phyloP scores from a whole-genome alignment of 2,797 vertebrate species.

The Lates japonicus region DNA sequence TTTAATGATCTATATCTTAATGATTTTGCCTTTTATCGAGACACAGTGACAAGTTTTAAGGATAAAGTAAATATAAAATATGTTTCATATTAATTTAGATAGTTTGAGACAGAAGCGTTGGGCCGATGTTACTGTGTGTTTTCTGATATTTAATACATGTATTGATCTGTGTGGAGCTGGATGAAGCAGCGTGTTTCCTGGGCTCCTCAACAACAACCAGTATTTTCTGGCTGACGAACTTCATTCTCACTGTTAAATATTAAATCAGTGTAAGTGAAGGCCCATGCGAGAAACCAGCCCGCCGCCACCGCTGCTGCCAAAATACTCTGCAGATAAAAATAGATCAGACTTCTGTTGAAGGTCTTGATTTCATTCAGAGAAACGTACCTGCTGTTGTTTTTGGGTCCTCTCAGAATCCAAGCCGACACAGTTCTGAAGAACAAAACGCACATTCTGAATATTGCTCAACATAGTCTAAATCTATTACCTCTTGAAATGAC shows the following conservation, averaged over 20 bases:
- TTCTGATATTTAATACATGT: conserved; percentile 6
- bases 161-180: neutral
- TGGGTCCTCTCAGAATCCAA: neutral
- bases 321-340: conserved; percentile 69
- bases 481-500: too few species aligned
- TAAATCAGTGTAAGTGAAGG: conserved; percentile 50
- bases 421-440: too few species aligned
- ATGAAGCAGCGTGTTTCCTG: neutral
- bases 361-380: conserved; percentile 41
- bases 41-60: too few species aligned
- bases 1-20: too few species aligned
- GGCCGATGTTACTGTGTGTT: neutral
- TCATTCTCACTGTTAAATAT: conserved; percentile 54
- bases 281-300: conserved; percentile 27
- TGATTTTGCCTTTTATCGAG: too few species aligned
- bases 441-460: too few species aligned
- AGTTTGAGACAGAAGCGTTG: neutral
- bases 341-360: conserved; percentile 32
- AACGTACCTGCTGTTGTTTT: conserved; percentile 14
- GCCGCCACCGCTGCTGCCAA: conserved; percentile 54
- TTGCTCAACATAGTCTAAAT: too few species aligned
- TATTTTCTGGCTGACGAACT: conserved; percentile 33
- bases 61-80: too few species aligned
- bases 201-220: conserved; percentile 10
- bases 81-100: too few species aligned